Conservation (phyloP, 2,797 vertebrate genomes). For the Heliangelus exortis region DNA sequence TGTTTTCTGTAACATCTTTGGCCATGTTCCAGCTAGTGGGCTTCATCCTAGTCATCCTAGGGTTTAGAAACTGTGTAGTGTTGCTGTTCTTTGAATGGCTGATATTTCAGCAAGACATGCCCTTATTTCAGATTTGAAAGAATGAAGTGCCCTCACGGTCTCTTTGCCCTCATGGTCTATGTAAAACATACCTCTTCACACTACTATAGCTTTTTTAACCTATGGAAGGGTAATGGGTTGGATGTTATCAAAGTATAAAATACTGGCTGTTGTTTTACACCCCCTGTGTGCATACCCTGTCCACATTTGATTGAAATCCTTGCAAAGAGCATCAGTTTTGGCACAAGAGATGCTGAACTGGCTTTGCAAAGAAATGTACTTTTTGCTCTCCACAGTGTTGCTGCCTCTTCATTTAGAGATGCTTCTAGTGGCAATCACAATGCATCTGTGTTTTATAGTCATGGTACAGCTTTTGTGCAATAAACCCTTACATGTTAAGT, state of each 20-base stretch:
- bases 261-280: neutral
- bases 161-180: no score
- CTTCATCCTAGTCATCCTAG: neutral
- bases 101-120: neutral
- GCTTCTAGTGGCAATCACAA: neutral
- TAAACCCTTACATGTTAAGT: neutral
- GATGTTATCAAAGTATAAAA: neutral
- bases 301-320: neutral
- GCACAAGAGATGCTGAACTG: neutral
- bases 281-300: neutral
- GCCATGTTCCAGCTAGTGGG: neutral
- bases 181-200: neutral
- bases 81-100: neutral
- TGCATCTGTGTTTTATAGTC: neutral
- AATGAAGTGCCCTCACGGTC: neutral
- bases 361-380: neutral
- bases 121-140: neutral
- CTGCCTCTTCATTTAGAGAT: neutral
- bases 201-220: neutral
- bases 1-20: neutral
- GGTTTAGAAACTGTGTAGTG: neutral
- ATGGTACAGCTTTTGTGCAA: neutral
- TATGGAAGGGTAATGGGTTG: neutral
- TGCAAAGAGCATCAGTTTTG: neutral
- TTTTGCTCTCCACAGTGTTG: neutral